phyloP scores from a whole-genome alignment of 1,140 invertebrate species.

The Nasonia vitripennis region DNA sequence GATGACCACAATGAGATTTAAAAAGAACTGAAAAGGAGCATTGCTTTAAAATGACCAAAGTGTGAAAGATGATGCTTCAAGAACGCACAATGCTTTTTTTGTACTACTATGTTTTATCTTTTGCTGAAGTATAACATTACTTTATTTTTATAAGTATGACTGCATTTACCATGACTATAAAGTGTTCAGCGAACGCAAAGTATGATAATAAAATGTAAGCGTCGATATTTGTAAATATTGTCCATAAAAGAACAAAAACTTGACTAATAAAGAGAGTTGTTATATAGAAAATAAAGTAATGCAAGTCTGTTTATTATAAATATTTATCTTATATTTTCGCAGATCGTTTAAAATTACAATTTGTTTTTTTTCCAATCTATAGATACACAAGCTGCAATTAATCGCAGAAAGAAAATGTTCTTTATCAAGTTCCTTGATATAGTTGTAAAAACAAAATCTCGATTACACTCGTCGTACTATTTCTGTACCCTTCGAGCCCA shows the following conservation, averaged over 20 bases:
- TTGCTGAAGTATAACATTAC: constrained; percentile 17
- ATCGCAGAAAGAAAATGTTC: constrained; percentile 46
- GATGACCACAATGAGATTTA: background rate
- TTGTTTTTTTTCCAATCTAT: constrained; percentile 30
- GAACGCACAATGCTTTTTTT: constrained; percentile 21
- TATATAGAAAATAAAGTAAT: constrained; percentile 35
- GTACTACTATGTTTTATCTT: background rate
- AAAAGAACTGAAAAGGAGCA: background rate
- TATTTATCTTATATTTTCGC: constrained; percentile 48
- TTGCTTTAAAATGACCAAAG: constrained; percentile 18
- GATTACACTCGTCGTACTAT: constrained; percentile 32
- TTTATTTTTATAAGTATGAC: constrained; percentile 35
- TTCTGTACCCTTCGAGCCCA: constrained; percentile 24
- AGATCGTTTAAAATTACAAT: constrained; percentile 48
- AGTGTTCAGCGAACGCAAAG: constrained; percentile 16
- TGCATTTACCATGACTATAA: constrained; percentile 28
- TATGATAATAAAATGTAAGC: constrained; percentile 26
- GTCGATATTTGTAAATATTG: constrained; percentile 51
- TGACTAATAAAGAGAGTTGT: constrained; percentile 46
- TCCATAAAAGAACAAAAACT: constrained; percentile 40
- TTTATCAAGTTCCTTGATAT: constrained; percentile 45
- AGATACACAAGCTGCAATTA: constrained; percentile 42
- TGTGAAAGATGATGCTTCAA: constrained; percentile 9
- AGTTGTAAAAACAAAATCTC: constrained; percentile 45
- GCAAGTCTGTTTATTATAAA: constrained; percentile 49